Evolutionary conservation across 2,888 invertebrate genomes (phyloP).

Genomic region (Taenaris catops): DNA sequence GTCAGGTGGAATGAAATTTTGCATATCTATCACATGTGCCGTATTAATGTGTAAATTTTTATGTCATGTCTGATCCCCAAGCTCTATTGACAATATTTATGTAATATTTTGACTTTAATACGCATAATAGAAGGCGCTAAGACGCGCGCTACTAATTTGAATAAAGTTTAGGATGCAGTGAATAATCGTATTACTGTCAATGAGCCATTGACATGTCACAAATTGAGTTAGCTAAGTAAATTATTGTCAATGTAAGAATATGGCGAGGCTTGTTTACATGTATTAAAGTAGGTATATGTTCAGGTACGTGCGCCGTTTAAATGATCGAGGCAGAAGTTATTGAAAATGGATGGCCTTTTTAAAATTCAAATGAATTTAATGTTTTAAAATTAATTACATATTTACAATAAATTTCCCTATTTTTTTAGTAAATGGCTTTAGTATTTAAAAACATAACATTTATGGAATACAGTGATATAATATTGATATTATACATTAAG

Average conservation of each 20-base stretch:
- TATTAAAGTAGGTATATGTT: too few relatives aligned
- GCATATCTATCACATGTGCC: conserved; percentile 60
- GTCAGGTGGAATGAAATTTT: conserved; percentile 58
- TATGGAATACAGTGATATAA: too few relatives aligned
- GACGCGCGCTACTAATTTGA: conserved; percentile 32
- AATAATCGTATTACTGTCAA: conserved; percentile 8
- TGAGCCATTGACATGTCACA: conserved; percentile 4
- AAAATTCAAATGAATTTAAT: too few relatives aligned
- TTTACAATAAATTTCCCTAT: too few relatives aligned
- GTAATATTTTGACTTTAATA: conserved; percentile 16
- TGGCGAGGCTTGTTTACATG: too few relatives aligned
- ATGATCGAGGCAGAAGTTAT: too few relatives aligned
- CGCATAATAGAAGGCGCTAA: conserved; percentile 20
- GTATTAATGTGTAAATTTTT: conserved; percentile 57
- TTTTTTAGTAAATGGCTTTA: too few relatives aligned
- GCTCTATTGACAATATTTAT: conserved; percentile 13
- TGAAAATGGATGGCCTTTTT: too few relatives aligned
- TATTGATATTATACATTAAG: too few relatives aligned
- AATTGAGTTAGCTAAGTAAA: neutral
- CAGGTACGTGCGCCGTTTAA: too few relatives aligned
- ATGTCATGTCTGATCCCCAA: conserved; percentile 31
- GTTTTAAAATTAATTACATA: too few relatives aligned
- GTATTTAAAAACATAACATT: too few relatives aligned
- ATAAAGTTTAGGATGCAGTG: conserved; percentile 26
- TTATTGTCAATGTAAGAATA: neutral